A percentile compares a stretch with the other conserved stretches of the same genome.
phyloP scores from a whole-genome alignment of 2,113 vertebrate genomes.

The Nibea albiflora region DNA sequence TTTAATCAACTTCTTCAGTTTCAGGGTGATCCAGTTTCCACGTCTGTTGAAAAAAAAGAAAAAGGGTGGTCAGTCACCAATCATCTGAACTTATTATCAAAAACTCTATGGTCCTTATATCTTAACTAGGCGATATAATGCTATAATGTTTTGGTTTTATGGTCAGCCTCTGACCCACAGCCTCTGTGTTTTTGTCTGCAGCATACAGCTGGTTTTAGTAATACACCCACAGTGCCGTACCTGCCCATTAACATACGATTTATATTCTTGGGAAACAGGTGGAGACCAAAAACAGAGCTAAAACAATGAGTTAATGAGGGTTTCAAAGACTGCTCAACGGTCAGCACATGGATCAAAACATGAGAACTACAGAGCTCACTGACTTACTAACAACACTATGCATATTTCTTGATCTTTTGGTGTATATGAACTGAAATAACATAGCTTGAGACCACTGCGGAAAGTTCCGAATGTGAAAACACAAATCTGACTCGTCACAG shows the following conservation, averaged over 20 bases:
- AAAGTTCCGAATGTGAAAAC: background rate
- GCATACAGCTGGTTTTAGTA: background rate
- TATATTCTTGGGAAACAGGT: background rate
- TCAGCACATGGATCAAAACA: background rate
- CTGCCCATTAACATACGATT: background rate
- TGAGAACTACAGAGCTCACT: background rate
- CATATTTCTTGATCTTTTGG: background rate
- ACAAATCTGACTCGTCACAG: background rate
- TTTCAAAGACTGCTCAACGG: background rate
- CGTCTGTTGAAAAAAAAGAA: slow-evolving; percentile 82
- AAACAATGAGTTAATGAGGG: background rate
- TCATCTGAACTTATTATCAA: background rate
- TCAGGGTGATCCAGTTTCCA: slow-evolving; percentile 97
- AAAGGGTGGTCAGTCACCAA: background rate
- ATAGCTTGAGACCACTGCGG: background rate
- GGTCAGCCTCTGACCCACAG: too few relatives aligned
- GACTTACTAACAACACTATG: background rate
- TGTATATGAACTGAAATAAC: background rate
- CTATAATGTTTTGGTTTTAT: too few relatives aligned
- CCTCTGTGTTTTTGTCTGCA: background rate
- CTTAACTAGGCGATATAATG: too few relatives aligned
- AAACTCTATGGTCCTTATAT: too few relatives aligned
- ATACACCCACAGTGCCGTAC: background rate
- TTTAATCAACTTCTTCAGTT: slow-evolving; percentile 97
- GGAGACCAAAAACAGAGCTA: background rate